These are phyloP conservation scores for Corythoichthys haematopterus DNA, from an alignment of 2,113 vertebrate species.

Conservation along the genomic window DNA sequence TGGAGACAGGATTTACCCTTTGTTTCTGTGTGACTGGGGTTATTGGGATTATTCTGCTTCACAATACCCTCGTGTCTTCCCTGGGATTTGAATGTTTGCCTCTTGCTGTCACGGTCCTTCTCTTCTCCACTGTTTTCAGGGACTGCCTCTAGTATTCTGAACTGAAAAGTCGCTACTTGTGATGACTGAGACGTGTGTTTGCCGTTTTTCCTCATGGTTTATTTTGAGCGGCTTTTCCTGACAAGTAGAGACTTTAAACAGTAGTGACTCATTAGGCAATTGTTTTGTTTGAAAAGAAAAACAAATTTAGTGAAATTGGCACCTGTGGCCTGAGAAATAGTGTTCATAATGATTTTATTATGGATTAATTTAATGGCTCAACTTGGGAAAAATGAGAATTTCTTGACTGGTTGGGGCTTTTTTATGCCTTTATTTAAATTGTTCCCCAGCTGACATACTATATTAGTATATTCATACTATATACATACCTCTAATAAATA, in stretches of 20 bases:
- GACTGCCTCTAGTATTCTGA: slow-evolving; percentile 46
- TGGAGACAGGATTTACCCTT: slow-evolving; percentile 63
- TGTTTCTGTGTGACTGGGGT: slow-evolving; percentile 69
- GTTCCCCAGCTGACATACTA: too few species aligned
- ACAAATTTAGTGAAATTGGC: too few species aligned
- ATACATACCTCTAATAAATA: too few species aligned
- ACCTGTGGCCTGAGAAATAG: neutral
- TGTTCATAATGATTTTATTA: neutral
- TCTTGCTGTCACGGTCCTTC: slow-evolving; percentile 64
- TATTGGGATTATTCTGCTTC: slow-evolving; percentile 73
- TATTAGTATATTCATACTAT: too few species aligned
- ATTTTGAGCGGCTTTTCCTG: slow-evolving; percentile 13
- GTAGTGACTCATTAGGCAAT: neutral
- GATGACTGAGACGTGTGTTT: slow-evolving; percentile 24
- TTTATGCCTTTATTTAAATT: too few species aligned
- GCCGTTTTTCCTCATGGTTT: slow-evolving; percentile 5
- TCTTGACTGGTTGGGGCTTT: too few species aligned
- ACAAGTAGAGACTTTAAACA: neutral
- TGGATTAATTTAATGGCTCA: neutral
- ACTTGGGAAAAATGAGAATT: too few species aligned
- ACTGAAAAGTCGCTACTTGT: slow-evolving; percentile 30
- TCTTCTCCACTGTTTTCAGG: slow-evolving; percentile 59
- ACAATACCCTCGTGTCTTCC: slow-evolving; percentile 63
- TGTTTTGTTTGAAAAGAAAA: neutral
- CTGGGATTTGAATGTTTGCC: slow-evolving; percentile 69